Evolutionary conservation across 2,888 invertebrate genomes (phyloP).

Genomic region (Synanthedon vespiformis): DNA sequence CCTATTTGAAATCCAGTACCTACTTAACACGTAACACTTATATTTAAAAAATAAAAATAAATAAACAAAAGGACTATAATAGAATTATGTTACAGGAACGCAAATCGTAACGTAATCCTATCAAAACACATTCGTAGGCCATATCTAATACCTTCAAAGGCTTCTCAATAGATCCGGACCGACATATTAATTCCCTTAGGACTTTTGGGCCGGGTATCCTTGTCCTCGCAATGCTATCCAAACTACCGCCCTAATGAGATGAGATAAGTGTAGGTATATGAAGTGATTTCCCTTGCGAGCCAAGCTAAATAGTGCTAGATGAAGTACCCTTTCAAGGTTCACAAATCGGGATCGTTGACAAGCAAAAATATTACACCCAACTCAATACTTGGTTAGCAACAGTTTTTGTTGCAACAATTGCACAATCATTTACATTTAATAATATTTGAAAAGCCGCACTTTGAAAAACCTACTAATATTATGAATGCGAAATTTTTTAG

Average conservation of each 20-base stretch:
- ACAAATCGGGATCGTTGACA: neutral
- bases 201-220: slow-evolving; percentile 21
- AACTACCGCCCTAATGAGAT: slow-evolving; percentile 41
- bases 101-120: too few relatives aligned
- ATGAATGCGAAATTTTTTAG: too few relatives aligned
- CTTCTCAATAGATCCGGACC: neutral
- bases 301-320: slow-evolving; percentile 13
- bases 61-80: too few relatives aligned
- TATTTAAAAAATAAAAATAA: too few relatives aligned
- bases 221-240: slow-evolving; percentile 26
- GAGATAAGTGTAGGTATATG: slow-evolving; percentile 46
- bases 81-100: too few relatives aligned
- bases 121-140: neutral
- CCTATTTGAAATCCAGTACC: too few relatives aligned
- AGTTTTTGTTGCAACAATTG: too few relatives aligned
- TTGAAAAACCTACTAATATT: too few relatives aligned
- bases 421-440: too few relatives aligned
- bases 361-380: neutral
- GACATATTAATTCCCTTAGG: slow-evolving; percentile 11
- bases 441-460: too few relatives aligned
- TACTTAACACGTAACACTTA: too few relatives aligned
- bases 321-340: neutral
- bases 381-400: neutral
- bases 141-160: neutral
- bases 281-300: slow-evolving; percentile 54